Evolutionary conservation across 2,113 vertebrate genomes (phyloP).

Genomic region (Bolborhynchus lineola): DNA sequence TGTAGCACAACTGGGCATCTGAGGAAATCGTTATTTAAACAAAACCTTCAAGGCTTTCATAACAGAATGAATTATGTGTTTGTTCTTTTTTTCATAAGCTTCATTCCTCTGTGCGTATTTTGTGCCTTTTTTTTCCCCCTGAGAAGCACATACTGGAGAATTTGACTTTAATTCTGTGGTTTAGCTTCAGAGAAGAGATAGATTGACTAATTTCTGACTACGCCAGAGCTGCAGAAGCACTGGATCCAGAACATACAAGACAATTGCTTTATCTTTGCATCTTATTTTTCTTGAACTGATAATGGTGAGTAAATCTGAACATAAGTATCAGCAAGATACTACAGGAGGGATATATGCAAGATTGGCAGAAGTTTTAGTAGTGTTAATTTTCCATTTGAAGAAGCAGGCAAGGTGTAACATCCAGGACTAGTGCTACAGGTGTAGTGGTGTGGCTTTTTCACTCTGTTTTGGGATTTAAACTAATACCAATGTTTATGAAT

Average conservation of each 20-base stretch:
- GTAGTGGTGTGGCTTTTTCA: neutral
- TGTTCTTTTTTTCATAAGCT: neutral
- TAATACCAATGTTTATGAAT: neutral
- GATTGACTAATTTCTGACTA: slow-evolving; percentile 41
- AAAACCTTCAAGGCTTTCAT: neutral
- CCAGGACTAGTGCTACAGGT: neutral
- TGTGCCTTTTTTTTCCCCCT: neutral
- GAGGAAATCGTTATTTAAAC: neutral
- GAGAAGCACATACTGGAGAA: neutral
- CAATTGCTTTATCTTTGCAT: neutral
- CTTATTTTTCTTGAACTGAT: neutral
- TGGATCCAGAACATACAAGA: slow-evolving; percentile 35
- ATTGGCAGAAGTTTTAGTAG: neutral
- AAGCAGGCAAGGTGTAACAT: neutral
- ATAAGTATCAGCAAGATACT: neutral
- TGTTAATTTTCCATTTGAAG: neutral
- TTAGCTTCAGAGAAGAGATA: slow-evolving; percentile 56
- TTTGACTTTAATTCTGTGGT: neutral
- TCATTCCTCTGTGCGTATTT: neutral
- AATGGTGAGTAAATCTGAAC: neutral
- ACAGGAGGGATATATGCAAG: neutral
- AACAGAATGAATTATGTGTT: neutral
- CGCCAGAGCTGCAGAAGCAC: slow-evolving; percentile 5
- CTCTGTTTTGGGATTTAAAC: neutral
- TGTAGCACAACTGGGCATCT: neutral